Conservation (phyloP, 2,113 vertebrate genomes). For the Vulpes lagopus region DNA sequence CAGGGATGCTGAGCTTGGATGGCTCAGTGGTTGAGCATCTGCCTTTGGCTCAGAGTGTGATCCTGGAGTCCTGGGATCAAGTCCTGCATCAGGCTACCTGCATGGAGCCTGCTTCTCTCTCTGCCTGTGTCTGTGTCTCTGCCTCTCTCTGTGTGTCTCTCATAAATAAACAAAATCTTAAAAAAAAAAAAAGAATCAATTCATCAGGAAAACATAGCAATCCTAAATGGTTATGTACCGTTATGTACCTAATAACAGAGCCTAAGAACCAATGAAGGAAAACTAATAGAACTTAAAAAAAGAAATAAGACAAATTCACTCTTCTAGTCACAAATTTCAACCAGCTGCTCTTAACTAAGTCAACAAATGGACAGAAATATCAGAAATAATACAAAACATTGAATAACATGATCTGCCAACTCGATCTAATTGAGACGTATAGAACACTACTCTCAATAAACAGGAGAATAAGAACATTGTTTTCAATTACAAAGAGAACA, state of each 20-base stretch:
- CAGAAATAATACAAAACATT: background rate
- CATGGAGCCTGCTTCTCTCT: no score
- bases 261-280: background rate
- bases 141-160: no score
- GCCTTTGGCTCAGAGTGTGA: no score
- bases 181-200: background rate
- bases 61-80: no score
- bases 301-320: background rate
- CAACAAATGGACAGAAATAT: background rate
- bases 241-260: background rate
- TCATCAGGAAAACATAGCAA: background rate
- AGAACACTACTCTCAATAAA: background rate
- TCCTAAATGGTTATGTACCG: background rate
- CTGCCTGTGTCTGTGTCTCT: no score
- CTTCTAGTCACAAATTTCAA: background rate
- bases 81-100: no score
- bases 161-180: no score
- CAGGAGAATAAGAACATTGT: background rate
- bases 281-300: background rate
- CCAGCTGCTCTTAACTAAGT: background rate
- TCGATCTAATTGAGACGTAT: no score
- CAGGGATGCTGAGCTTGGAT: no score
- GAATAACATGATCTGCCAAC: background rate
- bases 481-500: background rate
- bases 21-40: no score